These are phyloP conservation scores for Periophthalmus modestus DNA, from an alignment of 2,113 vertebrate genomes.

Conservation along the genomic window DNA sequence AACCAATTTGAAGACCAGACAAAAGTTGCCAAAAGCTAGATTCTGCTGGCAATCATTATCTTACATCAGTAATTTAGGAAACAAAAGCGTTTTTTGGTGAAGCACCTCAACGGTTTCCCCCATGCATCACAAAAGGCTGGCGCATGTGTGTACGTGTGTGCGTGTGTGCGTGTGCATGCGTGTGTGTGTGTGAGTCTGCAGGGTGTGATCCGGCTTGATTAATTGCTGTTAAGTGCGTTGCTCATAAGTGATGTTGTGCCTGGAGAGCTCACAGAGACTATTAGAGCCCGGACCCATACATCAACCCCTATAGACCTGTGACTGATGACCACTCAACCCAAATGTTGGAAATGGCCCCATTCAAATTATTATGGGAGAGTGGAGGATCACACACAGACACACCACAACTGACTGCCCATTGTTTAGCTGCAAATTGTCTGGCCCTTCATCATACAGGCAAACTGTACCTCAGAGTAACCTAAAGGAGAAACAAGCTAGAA, in stretches of 20 bases:
- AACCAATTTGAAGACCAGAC: constrained; percentile 1
- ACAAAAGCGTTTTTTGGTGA: constrained; percentile 16
- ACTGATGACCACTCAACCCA: constrained; percentile 88
- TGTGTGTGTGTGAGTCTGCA: constrained; percentile 23
- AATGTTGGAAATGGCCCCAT: constrained; percentile 86
- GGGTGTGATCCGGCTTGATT: constrained; percentile 79
- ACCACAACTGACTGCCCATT: constrained; percentile 11
- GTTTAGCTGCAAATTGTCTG: not conserved
- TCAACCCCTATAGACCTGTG: constrained; percentile 83
- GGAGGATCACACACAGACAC: constrained; percentile 25
- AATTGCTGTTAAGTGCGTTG: constrained; percentile 84
- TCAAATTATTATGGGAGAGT: constrained; percentile 77
- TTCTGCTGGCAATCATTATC: not conserved
- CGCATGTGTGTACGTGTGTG: not conserved
- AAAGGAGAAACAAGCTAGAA: not conserved
- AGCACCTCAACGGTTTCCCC: constrained; percentile 19
- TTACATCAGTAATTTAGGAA: not conserved
- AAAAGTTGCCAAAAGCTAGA: constrained; percentile 9
- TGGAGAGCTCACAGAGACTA: constrained; percentile 80
- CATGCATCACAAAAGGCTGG: constrained; percentile 8
- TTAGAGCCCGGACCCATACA: constrained; percentile 85
- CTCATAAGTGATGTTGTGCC: constrained; percentile 87
- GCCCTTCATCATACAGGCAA: not conserved
- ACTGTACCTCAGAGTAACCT: not conserved
- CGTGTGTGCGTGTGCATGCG: not conserved